These are phyloP conservation scores for Tholera decimalis DNA, from an alignment of 2,888 invertebrate species.

Conservation along the genomic window DNA sequence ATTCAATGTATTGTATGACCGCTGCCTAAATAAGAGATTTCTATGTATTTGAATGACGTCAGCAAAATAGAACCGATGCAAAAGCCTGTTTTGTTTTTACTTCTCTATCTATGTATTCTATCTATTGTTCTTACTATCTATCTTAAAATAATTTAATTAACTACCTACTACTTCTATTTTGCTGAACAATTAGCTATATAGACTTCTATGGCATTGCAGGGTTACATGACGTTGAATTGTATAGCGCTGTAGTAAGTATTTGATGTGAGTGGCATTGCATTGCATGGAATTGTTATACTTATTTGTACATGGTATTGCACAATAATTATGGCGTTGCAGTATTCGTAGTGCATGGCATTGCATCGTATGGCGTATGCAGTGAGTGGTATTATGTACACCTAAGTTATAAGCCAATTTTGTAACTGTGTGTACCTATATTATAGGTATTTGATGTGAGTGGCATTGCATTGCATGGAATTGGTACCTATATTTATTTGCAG, in stretches of 20 bases:
- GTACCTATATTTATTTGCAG: too few species aligned
- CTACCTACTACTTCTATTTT: slow-evolving; percentile 11
- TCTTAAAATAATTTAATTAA: too few species aligned
- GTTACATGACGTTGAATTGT: not conserved
- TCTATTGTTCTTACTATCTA: too few species aligned
- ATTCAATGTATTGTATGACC: slow-evolving; percentile 36
- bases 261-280: not conserved
- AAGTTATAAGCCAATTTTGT: too few species aligned
- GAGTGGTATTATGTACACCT: too few species aligned
- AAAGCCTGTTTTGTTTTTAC: slow-evolving; percentile 29
- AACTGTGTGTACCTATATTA: not conserved
- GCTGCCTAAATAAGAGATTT: slow-evolving; percentile 29
- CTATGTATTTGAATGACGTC: slow-evolving; percentile 32
- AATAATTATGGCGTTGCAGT: too few species aligned
- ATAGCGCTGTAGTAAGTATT: not conserved
- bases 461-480: not conserved
- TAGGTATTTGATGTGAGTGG: too few species aligned
- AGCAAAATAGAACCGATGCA: slow-evolving; percentile 18
- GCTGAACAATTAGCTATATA: not conserved
- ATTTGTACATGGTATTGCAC: too few species aligned
- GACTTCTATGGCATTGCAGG: not conserved
- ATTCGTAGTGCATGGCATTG: too few species aligned
- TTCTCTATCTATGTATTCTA: slow-evolving; percentile 15
- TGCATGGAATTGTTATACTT: too few species aligned
- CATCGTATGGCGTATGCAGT: too few species aligned